Conservation (phyloP, 2,797 vertebrate genomes). For the Melanotaenia trifasciata region DNA sequence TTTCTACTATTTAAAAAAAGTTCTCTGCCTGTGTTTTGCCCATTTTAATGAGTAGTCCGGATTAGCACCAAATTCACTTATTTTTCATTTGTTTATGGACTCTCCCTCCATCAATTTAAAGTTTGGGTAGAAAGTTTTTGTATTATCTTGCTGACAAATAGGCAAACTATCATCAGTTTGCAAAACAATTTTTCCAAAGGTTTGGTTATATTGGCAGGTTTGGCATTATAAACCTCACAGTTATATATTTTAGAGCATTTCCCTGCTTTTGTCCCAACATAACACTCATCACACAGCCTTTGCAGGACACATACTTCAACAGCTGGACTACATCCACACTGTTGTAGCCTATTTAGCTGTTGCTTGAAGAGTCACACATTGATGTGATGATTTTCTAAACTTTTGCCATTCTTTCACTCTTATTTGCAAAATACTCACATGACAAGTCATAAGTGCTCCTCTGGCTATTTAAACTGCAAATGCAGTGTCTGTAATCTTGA, state of each 20-base stretch:
- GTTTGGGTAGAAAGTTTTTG: not conserved
- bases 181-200: too few relatives aligned
- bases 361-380: not conserved
- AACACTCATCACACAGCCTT: not conserved
- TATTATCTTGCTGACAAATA: not conserved
- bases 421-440: conserved; percentile 36
- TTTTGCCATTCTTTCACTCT: not conserved
- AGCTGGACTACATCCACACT: conserved; percentile 2
- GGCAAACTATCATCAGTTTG: not conserved
- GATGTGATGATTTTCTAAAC: not conserved
- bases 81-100: not conserved
- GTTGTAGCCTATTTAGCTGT: not conserved
- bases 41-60: not conserved
- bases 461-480: conserved; percentile 3
- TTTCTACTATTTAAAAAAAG: not conserved
- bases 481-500: conserved; percentile 31
- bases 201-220: not conserved
- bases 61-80: not conserved
- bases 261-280: not conserved
- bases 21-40: not conserved
- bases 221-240: not conserved
- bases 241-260: not conserved
- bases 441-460: conserved; percentile 47
- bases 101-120: not conserved
- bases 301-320: not conserved